These are phyloP conservation scores for Gallinago media DNA, from an alignment of 2,113 vertebrate genomes.

Conservation along the genomic window DNA sequence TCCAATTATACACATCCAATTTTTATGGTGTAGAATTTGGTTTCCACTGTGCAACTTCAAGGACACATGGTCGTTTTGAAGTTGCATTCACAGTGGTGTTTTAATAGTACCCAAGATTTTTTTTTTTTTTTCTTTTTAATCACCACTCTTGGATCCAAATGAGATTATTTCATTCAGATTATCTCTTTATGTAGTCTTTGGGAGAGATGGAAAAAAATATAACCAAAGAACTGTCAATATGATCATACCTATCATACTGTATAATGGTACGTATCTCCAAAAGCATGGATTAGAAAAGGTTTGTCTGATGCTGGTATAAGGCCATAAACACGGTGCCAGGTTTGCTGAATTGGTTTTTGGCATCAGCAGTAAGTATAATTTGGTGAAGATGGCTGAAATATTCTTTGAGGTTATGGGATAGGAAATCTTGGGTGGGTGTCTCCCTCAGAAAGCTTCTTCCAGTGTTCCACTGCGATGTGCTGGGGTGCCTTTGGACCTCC, in stretches of 20 bases:
- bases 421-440: accelerated
- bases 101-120: background rate
- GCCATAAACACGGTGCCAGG: background rate
- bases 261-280: background rate
- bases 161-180: background rate
- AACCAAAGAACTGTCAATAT: background rate
- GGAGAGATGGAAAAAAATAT: background rate
- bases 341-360: background rate
- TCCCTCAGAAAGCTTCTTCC: background rate
- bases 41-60: background rate
- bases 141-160: conserved; percentile 38
- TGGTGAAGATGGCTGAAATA: background rate
- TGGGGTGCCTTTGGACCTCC: background rate
- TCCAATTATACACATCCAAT: background rate
- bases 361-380: background rate
- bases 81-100: background rate
- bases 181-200: background rate
- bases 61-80: background rate
- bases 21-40: background rate
- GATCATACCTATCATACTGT: background rate
- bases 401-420: background rate
- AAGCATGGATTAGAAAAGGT: background rate
- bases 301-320: background rate
- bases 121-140: background rate
- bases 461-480: background rate